phyloP scores from a whole-genome alignment of 2,797 vertebrate species.

The Halcyon badia region DNA sequence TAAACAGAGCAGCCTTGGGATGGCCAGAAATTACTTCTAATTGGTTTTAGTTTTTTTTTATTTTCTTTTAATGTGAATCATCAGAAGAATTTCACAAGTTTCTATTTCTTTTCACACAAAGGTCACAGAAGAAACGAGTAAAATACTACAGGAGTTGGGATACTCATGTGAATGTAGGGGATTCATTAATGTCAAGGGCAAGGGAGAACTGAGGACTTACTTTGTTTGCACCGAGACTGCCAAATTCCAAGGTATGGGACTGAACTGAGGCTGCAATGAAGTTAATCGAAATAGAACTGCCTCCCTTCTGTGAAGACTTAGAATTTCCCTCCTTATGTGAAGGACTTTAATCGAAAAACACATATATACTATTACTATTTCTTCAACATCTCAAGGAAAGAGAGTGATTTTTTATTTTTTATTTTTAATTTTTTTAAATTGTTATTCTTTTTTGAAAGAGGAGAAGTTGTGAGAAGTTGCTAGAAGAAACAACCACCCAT shows the following conservation, averaged over 20 bases:
- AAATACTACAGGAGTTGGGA: constrained; percentile 88
- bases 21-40: background rate
- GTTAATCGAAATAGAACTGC: background rate
- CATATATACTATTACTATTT: background rate
- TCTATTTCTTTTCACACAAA: constrained; percentile 67
- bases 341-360: constrained; percentile 23
- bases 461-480: background rate
- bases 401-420: background rate
- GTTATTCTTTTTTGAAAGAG: background rate
- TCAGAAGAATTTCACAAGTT: background rate
- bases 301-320: constrained; percentile 49
- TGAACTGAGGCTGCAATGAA: constrained; percentile 83
- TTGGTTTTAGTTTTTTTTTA: background rate
- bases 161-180: constrained; percentile 96
- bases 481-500: background rate
- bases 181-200: constrained; percentile 95
- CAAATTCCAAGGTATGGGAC: constrained; percentile 92
- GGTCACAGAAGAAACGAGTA: constrained; percentile 94
- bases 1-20: constrained; percentile 42
- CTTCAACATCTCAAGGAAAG: background rate
- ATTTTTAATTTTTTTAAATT: background rate
- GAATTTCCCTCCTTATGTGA: constrained; percentile 27
- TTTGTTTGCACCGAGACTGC: constrained; percentile 95
- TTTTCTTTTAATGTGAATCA: background rate
- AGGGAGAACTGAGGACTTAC: constrained; percentile 95